phyloP scores from a whole-genome alignment of 2,888 invertebrate genomes.

The Leptothorax acervorum region DNA sequence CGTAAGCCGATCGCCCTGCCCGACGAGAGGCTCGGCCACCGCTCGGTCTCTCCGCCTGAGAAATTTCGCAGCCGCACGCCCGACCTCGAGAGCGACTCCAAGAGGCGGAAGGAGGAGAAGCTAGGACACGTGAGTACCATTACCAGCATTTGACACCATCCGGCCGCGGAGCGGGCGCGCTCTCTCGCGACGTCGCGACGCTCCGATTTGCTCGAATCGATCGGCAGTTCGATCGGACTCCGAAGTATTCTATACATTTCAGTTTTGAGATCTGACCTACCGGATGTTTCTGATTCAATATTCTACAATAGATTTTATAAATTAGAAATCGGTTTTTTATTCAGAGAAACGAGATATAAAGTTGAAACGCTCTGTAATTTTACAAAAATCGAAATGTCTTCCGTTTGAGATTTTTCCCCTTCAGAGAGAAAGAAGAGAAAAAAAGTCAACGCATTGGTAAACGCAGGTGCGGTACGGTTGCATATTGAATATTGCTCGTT shows the following conservation, averaged over 20 bases:
- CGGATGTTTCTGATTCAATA: not conserved
- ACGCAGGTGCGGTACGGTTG: conserved; percentile 38
- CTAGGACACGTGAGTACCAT: conserved; percentile 91
- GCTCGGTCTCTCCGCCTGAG: conserved; percentile 94
- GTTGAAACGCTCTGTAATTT: not conserved
- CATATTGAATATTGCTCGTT: conserved; percentile 49
- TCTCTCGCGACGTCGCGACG: not conserved
- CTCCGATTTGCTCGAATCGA: conserved; percentile 4
- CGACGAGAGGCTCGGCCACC: conserved; percentile 86
- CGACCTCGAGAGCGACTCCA: conserved; percentile 91
- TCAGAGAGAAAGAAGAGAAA: too few species aligned
- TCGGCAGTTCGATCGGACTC: conserved; percentile 4
- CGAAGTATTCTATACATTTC: not conserved
- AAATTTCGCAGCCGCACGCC: conserved; percentile 93
- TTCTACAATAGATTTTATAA: not conserved
- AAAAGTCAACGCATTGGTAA: conserved; percentile 10
- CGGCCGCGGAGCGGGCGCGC: too few species aligned
- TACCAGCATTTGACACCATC: conserved; percentile 23
- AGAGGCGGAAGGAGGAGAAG: conserved; percentile 95
- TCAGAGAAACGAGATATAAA: not conserved
- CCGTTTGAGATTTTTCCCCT: not conserved
- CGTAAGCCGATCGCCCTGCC: conserved; percentile 87
- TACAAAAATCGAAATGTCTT: not conserved
- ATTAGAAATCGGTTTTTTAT: not conserved
- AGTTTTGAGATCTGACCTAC: not conserved